Conservation (phyloP, 2,113 vertebrate genomes). For the Tragelaphus strepsiceros region DNA sequence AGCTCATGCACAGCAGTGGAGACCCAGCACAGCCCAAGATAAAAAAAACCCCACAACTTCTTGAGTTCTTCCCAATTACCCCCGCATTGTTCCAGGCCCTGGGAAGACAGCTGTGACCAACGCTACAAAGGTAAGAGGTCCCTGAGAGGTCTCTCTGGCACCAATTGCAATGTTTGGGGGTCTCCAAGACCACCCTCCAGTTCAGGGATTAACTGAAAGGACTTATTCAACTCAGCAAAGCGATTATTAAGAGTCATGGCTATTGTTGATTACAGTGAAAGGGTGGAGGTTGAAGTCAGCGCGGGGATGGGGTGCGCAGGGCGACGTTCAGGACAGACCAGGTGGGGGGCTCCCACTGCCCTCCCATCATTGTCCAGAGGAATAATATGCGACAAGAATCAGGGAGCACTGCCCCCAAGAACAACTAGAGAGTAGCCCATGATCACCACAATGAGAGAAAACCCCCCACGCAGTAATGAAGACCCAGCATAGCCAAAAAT, state of each 20-base stretch:
- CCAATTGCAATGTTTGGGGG: background rate
- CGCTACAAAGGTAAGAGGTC: background rate
- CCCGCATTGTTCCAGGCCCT: background rate
- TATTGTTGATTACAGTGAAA: background rate
- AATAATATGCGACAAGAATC: background rate
- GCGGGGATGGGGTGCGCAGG: no score
- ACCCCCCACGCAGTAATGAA: accelerated
- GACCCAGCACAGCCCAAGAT: background rate
- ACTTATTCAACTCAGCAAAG: background rate
- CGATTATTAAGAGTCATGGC: background rate
- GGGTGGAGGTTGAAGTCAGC: background rate
- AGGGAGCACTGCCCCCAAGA: background rate
- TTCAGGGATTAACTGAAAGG: background rate
- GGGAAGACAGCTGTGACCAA: background rate
- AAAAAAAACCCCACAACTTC: background rate
- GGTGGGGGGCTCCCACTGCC: accelerated
- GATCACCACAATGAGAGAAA: background rate
- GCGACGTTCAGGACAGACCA: no score
- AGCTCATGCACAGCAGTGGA: background rate
- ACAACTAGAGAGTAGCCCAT: background rate
- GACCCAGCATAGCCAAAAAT: background rate
- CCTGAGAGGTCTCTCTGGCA: background rate
- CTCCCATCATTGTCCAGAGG: no score
- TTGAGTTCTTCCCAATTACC: background rate
- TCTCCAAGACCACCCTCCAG: background rate